These are phyloP conservation scores for Oligia strigilis DNA, from an alignment of 2,888 invertebrate genomes.

Conservation along the genomic window DNA sequence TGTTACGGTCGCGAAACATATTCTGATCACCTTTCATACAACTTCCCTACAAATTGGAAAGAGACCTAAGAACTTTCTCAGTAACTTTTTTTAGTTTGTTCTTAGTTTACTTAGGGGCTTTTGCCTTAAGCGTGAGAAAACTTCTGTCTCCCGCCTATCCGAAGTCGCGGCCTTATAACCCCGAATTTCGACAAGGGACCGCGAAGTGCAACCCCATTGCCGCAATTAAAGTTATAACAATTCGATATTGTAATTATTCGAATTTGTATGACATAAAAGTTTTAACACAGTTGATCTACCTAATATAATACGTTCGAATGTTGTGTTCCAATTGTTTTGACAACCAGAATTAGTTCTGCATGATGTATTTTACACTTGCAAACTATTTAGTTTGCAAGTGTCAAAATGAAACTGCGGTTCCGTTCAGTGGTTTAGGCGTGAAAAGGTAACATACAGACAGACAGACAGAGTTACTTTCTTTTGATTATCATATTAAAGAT, in stretches of 20 bases:
- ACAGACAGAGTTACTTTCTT: no score
- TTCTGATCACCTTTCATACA: no score
- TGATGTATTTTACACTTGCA: neutral
- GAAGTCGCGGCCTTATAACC: slow-evolving; percentile 9
- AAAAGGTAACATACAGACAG: no score
- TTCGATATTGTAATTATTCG: slow-evolving; percentile 63
- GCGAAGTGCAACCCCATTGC: slow-evolving; percentile 62
- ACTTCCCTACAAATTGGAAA: neutral
- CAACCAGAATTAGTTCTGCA: slow-evolving; percentile 32
- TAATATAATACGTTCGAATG: slow-evolving; percentile 35
- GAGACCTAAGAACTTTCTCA: neutral
- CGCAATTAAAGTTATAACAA: slow-evolving; percentile 68
- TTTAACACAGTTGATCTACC: slow-evolving; percentile 53
- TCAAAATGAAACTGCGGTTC: no score
- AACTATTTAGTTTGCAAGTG: no score
- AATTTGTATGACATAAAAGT: slow-evolving; percentile 65
- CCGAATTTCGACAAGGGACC: slow-evolving; percentile 55
- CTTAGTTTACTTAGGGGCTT: no score
- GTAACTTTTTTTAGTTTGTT: neutral
- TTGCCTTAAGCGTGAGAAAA: neutral
- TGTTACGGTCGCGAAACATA: no score
- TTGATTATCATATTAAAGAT: no score
- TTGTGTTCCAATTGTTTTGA: slow-evolving; percentile 52
- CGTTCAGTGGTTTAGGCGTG: no score
- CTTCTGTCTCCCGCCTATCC: neutral